Percentiles rank a stretch among this genome's conserved stretches.
phyloP scores from a whole-genome alignment of 2,888 invertebrate genomes.

The Beris chalybata region DNA sequence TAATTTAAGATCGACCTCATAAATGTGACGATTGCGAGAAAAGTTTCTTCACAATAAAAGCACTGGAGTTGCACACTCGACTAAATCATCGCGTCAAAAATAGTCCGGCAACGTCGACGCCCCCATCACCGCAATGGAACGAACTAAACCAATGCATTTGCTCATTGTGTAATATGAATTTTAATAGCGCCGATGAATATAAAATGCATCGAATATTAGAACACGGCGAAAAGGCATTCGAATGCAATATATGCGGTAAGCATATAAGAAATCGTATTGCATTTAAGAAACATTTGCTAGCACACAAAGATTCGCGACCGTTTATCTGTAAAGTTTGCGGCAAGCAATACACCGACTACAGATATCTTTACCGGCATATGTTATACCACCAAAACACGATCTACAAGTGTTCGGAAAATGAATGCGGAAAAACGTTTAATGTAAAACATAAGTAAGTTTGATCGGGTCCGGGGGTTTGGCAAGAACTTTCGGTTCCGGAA shows the following conservation, averaged over 20 bases:
- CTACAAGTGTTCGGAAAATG: conserved; percentile 11
- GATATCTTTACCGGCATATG: conserved; percentile 27
- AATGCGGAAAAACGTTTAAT: conserved; percentile 17
- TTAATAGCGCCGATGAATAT: conserved; percentile 12
- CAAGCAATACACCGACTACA: conserved; percentile 19
- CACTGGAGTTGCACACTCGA: conserved; percentile 41
- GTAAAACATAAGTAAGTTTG: conserved; percentile 29
- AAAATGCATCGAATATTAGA: conserved; percentile 25
- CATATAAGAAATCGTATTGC: neutral
- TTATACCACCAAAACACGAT: conserved; percentile 15
- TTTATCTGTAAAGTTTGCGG: conserved; percentile 17
- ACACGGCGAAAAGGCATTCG: conserved; percentile 11
- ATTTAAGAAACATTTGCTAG: conserved; percentile 22
- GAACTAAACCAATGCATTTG: neutral
- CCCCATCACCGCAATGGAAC: neutral
- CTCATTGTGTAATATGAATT: conserved; percentile 4
- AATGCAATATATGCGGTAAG: conserved; percentile 17
- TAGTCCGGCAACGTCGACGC: neutral
- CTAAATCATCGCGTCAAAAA: conserved; percentile 56
- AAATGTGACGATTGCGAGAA: conserved; percentile 37
- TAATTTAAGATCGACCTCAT: conserved; percentile 15
- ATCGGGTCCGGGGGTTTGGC: no score
- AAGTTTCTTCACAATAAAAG: conserved; percentile 35
- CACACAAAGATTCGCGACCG: conserved; percentile 1
- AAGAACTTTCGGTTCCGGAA: no score